Evolutionary conservation across 1,140 invertebrate species (phyloP), one percentile per base, ranked within the genome.

Genomic region (Drosophila bipectinata): DNA sequence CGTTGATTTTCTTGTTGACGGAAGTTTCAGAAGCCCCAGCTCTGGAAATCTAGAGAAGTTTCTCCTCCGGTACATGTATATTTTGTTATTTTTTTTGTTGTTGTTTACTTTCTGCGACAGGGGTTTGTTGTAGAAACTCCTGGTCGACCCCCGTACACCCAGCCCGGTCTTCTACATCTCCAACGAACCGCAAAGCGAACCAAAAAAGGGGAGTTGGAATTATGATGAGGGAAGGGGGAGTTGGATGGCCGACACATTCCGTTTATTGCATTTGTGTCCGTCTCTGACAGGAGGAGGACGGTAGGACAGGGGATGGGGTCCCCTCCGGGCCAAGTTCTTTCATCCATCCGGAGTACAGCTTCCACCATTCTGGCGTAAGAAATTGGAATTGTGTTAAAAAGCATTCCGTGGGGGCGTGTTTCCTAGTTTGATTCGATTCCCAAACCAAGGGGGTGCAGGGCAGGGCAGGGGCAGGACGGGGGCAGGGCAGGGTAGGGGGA

Each of bases 201-300:
- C 28, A 4, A 53, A 64, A 51, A 67, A 21, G 64, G 64, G 63
- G 34, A 52, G 45, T 3, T 66, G 10, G 26, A 67, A 64, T 67
- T 67, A 67, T 67, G 59, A 30, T 28, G 48, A 24, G 34, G 34
- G 18, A 18, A 34, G 34, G 10, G 34, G 34, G 34, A 4, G 12
- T 2, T 3, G 34, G 34, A 37, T 52, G 48, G 15, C 41, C 34
- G 10, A 37, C 34, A 37, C 34, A 37, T 37, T 84, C 76, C 80
- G 80, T 55, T 79, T 85, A 84, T 84, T 84, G 80, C 80, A 84
- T 80, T 84, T 85, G 67, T 68, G 55, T 47, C 54, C 54, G 69
- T 63, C 39, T 37, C 26, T 10, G 59, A 49, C 21, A 44, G 60
- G 41, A 21, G 18, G 15, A 18, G 18, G 18, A 18, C 18, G 37